These are phyloP conservation scores for Callospermophilus lateralis DNA, from an alignment of 2,113 vertebrate genomes.

Conservation along the genomic window DNA sequence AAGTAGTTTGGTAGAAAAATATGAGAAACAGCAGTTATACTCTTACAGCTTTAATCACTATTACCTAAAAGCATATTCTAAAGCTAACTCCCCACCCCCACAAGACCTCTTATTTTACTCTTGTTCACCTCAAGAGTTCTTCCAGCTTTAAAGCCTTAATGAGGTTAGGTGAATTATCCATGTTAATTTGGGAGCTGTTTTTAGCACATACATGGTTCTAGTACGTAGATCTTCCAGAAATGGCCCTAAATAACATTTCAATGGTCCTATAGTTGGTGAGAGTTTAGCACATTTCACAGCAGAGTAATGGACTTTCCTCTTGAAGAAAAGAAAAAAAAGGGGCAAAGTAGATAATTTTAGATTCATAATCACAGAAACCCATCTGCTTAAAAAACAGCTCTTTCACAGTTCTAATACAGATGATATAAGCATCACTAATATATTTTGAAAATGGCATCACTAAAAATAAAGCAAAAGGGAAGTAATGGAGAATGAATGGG, in stretches of 20 bases:
- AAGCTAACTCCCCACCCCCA: neutral
- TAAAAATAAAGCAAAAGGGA: neutral
- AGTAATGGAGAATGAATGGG: too few relatives aligned
- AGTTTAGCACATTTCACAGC: conserved; percentile 4
- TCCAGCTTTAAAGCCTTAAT: neutral
- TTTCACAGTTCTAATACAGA: neutral
- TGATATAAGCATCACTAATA: neutral
- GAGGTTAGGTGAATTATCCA: neutral
- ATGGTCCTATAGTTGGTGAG: neutral
- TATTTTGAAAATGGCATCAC: neutral
- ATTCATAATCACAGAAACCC: neutral
- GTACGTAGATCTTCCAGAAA: neutral
- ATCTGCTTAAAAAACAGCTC: neutral
- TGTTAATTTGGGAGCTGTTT: neutral
- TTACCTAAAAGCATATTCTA: neutral
- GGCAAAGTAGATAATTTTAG: neutral
- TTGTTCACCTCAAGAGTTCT: neutral
- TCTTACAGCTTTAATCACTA: neutral
- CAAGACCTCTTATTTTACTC: neutral
- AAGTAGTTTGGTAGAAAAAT: neutral
- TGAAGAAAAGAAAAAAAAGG: neutral
- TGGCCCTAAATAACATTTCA: neutral
- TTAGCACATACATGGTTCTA: neutral
- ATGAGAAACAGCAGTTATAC: neutral
- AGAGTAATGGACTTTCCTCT: neutral